phyloP scores from a whole-genome alignment of 2,113 vertebrate species.

The Jacana jacana region DNA sequence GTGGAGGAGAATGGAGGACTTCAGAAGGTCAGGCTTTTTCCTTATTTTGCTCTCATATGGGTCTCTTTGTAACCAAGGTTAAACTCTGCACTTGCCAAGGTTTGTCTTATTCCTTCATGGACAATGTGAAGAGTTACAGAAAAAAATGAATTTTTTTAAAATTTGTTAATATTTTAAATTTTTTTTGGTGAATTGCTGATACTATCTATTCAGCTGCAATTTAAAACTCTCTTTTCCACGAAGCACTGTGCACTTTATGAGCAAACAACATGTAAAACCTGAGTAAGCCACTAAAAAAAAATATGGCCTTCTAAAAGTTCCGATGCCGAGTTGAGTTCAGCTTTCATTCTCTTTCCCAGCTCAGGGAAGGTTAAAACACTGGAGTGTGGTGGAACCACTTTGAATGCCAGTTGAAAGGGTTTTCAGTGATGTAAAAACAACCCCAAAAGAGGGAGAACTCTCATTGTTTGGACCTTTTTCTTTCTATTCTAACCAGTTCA shows the following conservation, averaged over 20 bases:
- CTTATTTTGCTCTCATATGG: background rate
- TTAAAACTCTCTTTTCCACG: background rate
- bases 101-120: background rate
- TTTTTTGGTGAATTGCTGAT: background rate
- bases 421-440: background rate
- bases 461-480: background rate
- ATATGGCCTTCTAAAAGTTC: background rate
- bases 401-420: background rate
- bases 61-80: background rate
- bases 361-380: background rate
- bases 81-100: background rate
- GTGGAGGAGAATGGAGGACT: conserved; percentile 93
- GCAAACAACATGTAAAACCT: background rate
- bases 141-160: too few species aligned
- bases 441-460: background rate
- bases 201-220: background rate
- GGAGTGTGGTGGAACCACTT: background rate
- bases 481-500: background rate
- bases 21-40: conserved; percentile 83
- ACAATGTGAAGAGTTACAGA: background rate
- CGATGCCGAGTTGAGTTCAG: background rate
- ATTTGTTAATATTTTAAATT: too few species aligned
- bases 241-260: background rate
- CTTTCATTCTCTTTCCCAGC: background rate
- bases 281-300: background rate